These are phyloP conservation scores for Ptychoptera albimana DNA, from an alignment of 2,888 invertebrate species.

Conservation along the genomic window DNA sequence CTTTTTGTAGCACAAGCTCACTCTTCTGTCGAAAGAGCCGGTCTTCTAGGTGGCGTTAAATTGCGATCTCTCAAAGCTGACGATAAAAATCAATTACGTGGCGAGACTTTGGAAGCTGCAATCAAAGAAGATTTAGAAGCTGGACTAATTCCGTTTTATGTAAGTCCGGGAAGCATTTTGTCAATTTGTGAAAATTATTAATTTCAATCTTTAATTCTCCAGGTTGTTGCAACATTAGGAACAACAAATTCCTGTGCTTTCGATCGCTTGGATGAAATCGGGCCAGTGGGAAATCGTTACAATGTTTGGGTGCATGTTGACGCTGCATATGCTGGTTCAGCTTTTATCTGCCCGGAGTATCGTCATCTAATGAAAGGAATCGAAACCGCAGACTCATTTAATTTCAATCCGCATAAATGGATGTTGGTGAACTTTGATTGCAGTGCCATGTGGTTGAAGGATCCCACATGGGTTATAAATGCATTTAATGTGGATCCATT, in stretches of 20 bases:
- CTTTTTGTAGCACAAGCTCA: conserved; percentile 60
- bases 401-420: conserved; percentile 99
- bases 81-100: conserved; percentile 52
- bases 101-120: conserved; percentile 56
- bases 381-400: conserved; percentile 87
- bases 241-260: conserved; percentile 95
- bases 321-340: conserved; percentile 91
- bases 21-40: conserved; percentile 86
- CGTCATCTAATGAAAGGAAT: conserved; percentile 76
- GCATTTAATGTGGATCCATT: conserved; percentile 96
- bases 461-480: conserved; percentile 77
- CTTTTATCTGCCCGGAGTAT: conserved; percentile 95
- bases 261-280: conserved; percentile 77
- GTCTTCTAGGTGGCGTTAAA: conserved; percentile 72
- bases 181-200: background rate
- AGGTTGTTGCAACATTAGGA: conserved; percentile 80
- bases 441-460: conserved; percentile 92
- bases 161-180: conserved; percentile 35
- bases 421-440: conserved; percentile 98
- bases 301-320: conserved; percentile 90
- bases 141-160: conserved; percentile 92
- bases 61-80: conserved; percentile 60
- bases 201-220: conserved; percentile 11
- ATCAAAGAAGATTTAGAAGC: conserved; percentile 71
- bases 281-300: conserved; percentile 65